Percentiles rank a stretch among this genome's conserved stretches.
Evolutionary conservation across 2,888 invertebrate species (phyloP).

Genomic region (Perizoma flavofasciatum): DNA sequence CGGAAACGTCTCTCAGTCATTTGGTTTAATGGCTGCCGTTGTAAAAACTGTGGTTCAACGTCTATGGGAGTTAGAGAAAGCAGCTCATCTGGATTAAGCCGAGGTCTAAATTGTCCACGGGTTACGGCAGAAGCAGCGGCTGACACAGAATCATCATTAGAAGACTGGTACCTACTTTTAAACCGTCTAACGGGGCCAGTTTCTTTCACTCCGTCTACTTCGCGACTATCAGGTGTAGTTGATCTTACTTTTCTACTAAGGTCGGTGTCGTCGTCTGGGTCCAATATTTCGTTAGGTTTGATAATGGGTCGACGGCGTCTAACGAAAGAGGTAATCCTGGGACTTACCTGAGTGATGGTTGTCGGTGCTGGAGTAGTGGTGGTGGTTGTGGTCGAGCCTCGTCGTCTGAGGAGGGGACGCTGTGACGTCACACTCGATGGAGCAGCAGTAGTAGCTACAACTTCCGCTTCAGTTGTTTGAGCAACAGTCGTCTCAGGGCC

Average conservation of each 20-base stretch:
- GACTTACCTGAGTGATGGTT: conserved; percentile 81
- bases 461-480: conserved; percentile 47
- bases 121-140: conserved; percentile 68
- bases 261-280: conserved; percentile 60
- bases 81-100: conserved; percentile 73
- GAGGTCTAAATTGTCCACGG: conserved; percentile 65
- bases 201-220: conserved; percentile 54
- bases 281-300: conserved; percentile 69
- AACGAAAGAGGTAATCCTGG: conserved; percentile 78
- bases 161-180: conserved; percentile 56
- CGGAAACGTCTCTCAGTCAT: conserved; percentile 53
- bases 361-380: conserved; percentile 55
- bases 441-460: conserved; percentile 52
- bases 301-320: conserved; percentile 69
- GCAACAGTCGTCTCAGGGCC: conserved; percentile 50
- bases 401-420: conserved; percentile 55
- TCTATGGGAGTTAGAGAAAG: conserved; percentile 82
- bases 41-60: conserved; percentile 57
- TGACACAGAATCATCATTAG: conserved; percentile 63
- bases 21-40: conserved; percentile 48
- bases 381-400: conserved; percentile 50
- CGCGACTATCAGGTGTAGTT: conserved; percentile 77
- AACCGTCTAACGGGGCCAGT: conserved; percentile 48
- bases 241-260: conserved; percentile 71
- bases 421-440: conserved; percentile 48